These are phyloP conservation scores for Tokudaia muenninki DNA, from an alignment of 2,797 vertebrate species.

Conservation along the genomic window DNA sequence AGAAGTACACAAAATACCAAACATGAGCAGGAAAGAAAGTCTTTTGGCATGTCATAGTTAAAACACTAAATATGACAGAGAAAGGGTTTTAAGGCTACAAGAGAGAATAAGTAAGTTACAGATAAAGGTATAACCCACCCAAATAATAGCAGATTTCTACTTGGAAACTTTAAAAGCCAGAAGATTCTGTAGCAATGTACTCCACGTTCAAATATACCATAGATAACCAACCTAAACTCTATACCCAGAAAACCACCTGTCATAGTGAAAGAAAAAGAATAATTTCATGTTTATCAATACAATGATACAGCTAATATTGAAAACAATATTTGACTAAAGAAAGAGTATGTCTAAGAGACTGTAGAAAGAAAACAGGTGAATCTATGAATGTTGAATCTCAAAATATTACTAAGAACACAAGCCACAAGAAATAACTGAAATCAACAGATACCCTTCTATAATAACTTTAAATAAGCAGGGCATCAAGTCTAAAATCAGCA, in stretches of 20 bases:
- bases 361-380: neutral
- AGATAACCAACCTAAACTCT: neutral
- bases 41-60: no score
- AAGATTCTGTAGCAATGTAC: neutral
- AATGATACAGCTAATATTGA: neutral
- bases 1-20: no score
- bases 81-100: no score
- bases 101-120: no score
- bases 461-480: neutral
- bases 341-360: neutral
- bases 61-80: no score
- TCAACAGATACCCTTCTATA: neutral
- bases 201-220: neutral
- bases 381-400: neutral
- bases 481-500: neutral
- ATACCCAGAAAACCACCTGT: neutral
- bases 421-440: neutral
- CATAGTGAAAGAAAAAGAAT: neutral
- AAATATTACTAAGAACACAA: neutral
- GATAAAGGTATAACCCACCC: neutral
- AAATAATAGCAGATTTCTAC: neutral
- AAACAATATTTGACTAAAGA: neutral
- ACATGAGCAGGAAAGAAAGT: no score
- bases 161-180: neutral
- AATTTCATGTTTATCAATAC: neutral